These are phyloP conservation scores for Thalassaphorura encarpata DNA, from an alignment of 1,140 invertebrate genomes.

Conservation along the genomic window DNA sequence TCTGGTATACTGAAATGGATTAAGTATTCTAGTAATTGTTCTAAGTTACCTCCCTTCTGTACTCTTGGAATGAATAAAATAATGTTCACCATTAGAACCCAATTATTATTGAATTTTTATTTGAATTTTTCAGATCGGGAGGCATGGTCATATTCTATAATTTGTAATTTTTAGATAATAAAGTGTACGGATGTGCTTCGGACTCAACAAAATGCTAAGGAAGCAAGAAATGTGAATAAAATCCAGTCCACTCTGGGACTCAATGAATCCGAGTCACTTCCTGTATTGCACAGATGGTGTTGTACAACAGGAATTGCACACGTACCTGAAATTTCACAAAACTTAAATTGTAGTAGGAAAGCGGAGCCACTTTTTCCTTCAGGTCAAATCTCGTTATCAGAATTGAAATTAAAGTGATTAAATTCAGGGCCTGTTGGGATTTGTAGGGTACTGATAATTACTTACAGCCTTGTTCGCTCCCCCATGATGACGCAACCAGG, in stretches of 20 bases:
- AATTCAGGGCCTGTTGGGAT: too few species aligned
- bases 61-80: too few species aligned
- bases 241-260: not conserved
- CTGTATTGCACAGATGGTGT: constrained; percentile 15
- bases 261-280: constrained; percentile 14
- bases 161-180: too few species aligned
- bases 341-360: constrained; percentile 3
- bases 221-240: not conserved
- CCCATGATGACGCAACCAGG: constrained; percentile 70
- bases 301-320: constrained; percentile 19
- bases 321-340: constrained; percentile 16
- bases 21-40: too few species aligned
- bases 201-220: not conserved
- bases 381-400: not conserved
- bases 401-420: not conserved
- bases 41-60: too few species aligned
- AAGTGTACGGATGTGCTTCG: too few species aligned
- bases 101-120: not conserved
- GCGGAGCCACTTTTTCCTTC: not conserved
- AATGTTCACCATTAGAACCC: not conserved
- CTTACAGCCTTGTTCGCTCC: constrained; percentile 71
- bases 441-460: too few species aligned
- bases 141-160: not conserved
- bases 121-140: not conserved
- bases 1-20: too few species aligned